Conservation (phyloP, 2,888 invertebrate species). For the Drosophila percnosoma region DNA sequence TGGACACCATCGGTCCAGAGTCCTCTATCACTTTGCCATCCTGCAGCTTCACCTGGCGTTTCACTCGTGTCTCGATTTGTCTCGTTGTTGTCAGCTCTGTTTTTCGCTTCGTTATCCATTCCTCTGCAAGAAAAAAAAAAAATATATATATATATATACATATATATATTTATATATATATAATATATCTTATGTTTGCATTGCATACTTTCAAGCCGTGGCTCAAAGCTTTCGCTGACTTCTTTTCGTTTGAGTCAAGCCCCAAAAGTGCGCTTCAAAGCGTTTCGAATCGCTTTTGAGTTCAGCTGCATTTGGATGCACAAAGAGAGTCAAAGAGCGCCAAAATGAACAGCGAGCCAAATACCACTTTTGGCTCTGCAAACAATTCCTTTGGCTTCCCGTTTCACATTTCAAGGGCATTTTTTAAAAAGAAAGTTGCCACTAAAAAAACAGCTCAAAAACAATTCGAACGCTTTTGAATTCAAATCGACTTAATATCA, state of each 20-base stretch:
- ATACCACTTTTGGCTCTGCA: constrained; percentile 6
- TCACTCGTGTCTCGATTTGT: constrained; percentile 95
- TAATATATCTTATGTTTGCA: neutral
- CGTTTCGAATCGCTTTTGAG: neutral
- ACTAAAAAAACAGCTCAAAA: neutral
- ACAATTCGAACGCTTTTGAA: neutral
- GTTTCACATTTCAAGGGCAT: constrained; percentile 2
- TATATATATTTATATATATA: too few species aligned
- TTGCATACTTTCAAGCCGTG: constrained; percentile 24
- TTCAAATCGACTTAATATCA: neutral
- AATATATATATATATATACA: too few species aligned
- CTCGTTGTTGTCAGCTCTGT: constrained; percentile 95
- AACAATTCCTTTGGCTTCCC: neutral
- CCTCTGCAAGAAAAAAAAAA: constrained; percentile 88
- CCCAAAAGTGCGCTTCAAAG: constrained; percentile 17
- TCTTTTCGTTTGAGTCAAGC: neutral
- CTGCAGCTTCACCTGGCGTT: constrained; percentile 94
- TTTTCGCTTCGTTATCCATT: constrained; percentile 96
- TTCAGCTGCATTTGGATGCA: neutral
- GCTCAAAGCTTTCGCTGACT: neutral
- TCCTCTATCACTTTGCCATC: constrained; percentile 96
- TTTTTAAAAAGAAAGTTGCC: neutral
- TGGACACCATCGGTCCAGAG: constrained; percentile 95
- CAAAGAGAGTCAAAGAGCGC: neutral
- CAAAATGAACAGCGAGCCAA: neutral